These are phyloP conservation scores for Parochlus steinenii DNA, from an alignment of 2,888 invertebrate genomes.

Conservation along the genomic window DNA sequence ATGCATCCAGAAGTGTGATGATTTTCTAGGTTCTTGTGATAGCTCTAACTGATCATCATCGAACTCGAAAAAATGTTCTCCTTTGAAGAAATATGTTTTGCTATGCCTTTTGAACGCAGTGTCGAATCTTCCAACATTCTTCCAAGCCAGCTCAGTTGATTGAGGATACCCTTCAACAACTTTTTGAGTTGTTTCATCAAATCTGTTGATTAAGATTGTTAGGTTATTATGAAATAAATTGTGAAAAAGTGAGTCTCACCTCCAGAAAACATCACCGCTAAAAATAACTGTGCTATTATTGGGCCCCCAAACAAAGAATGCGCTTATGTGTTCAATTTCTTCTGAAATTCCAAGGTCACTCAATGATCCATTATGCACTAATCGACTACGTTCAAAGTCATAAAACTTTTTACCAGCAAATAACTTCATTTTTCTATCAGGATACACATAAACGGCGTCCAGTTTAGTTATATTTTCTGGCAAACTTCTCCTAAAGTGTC, in stretches of 20 bases:
- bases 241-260: slow-evolving; percentile 39
- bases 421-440: slow-evolving; percentile 67
- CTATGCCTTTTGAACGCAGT: slow-evolving; percentile 26
- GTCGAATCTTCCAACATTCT: neutral
- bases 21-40: slow-evolving; percentile 48
- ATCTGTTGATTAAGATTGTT: slow-evolving; percentile 3
- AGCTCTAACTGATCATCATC: slow-evolving; percentile 67
- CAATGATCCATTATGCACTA: slow-evolving; percentile 48
- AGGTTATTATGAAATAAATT: neutral
- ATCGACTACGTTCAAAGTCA: slow-evolving; percentile 1
- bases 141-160: neutral
- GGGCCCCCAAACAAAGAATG: slow-evolving; percentile 78
- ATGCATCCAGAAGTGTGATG: too few species aligned
- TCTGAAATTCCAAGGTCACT: slow-evolving; percentile 55
- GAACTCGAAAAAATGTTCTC: slow-evolving; percentile 66
- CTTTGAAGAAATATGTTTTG: slow-evolving; percentile 80
- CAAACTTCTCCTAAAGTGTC: slow-evolving; percentile 57
- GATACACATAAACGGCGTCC: slow-evolving; percentile 77
- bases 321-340: too few species aligned
- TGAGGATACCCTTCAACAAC: slow-evolving; percentile 6
- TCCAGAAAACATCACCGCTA: slow-evolving; percentile 68
- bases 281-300: slow-evolving; percentile 76
- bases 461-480: slow-evolving; percentile 53
- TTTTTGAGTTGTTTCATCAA: slow-evolving; percentile 6
- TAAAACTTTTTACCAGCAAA: slow-evolving; percentile 40